Evolutionary conservation across 1,140 invertebrate species (phyloP).

Genomic region (Choristoneura fumiferana): DNA sequence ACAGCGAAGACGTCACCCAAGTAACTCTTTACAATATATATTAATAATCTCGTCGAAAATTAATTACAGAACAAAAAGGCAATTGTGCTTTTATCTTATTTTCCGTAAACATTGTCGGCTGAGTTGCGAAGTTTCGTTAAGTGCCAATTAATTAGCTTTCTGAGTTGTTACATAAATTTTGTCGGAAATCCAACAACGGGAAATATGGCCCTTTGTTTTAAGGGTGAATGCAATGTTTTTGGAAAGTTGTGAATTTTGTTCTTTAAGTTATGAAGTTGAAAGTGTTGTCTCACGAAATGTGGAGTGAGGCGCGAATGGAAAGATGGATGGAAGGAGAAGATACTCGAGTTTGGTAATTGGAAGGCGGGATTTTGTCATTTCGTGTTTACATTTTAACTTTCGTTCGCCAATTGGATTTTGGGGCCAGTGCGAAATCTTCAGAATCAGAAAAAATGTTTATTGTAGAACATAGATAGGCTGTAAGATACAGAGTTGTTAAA

Average conservation of each 20-base stretch:
- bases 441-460: too few relatives aligned
- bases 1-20: slow-evolving; percentile 11
- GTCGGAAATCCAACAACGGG: slow-evolving; percentile 9
- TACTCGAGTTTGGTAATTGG: not conserved
- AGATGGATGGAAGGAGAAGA: not conserved
- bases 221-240: slow-evolving; percentile 4
- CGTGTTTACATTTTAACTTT: too few relatives aligned
- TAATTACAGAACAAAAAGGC: slow-evolving; percentile 17
- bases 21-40: slow-evolving; percentile 4
- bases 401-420: too few relatives aligned
- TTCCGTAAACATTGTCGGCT: slow-evolving; percentile 14
- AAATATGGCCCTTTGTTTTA: slow-evolving; percentile 11
- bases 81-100: slow-evolving; percentile 19
- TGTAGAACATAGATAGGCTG: too few relatives aligned
- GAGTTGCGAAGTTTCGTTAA: slow-evolving; percentile 15
- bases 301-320: not conserved
- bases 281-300: slow-evolving; percentile 13
- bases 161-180: slow-evolving; percentile 15
- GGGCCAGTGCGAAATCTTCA: too few relatives aligned
- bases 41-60: slow-evolving; percentile 18
- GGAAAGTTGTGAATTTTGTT: slow-evolving; percentile 3
- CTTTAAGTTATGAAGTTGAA: slow-evolving; percentile 5
- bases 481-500: too few relatives aligned
- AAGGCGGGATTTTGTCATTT: too few relatives aligned
- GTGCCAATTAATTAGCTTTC: slow-evolving; percentile 15